Evolutionary conservation across 1,140 invertebrate species (phyloP).

Genomic region (Phenacoccus solenopsis): DNA sequence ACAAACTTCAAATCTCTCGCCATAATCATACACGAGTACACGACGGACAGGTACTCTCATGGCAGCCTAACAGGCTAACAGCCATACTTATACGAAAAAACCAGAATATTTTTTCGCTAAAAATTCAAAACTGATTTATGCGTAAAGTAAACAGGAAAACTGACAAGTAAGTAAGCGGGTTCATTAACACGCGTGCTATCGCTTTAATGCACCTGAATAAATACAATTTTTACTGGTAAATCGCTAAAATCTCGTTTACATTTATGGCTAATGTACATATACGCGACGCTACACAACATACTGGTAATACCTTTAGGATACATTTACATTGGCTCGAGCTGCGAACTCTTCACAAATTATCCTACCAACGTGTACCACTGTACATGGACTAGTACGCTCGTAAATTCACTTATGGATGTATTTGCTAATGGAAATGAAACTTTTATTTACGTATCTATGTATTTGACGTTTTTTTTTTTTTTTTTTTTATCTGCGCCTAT

Average conservation of each 20-base stretch:
- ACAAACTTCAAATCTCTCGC: background rate
- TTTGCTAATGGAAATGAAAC: constrained; percentile 2
- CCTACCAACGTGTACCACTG: background rate
- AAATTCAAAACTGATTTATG: constrained; percentile 3
- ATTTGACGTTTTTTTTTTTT: background rate
- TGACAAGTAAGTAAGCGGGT: background rate
- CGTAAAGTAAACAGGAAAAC: background rate
- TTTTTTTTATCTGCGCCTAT: background rate
- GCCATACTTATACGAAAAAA: background rate
- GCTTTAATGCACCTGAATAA: background rate
- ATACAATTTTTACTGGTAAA: background rate
- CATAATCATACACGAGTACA: no score
- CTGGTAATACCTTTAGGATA: no score
- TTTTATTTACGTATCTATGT: background rate
- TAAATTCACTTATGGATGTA: no score
- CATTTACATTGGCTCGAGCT: no score
- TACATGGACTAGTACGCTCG: background rate
- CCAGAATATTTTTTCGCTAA: background rate
- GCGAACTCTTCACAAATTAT: background rate
- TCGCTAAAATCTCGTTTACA: background rate
- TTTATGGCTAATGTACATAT: background rate
- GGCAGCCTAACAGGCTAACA: background rate
- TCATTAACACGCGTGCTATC: background rate
- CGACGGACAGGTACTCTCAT: no score
- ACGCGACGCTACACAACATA: no score